Base-by-base conservation (phyloP, 2,113 vertebrate species). In the Rhinoptilus africanus region DNA sequence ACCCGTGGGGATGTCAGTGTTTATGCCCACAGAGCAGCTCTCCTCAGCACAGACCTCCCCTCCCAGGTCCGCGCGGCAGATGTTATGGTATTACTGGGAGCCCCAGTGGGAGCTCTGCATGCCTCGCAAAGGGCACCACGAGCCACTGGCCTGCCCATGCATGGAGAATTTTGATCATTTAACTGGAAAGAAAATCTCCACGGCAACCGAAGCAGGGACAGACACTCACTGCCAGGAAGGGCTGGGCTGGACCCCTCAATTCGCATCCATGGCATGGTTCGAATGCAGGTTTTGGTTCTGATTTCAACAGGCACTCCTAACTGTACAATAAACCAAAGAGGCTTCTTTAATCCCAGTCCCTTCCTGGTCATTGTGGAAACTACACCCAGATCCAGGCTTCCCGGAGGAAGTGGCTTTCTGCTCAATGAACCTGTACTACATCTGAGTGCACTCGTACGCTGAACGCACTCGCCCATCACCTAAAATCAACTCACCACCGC, bases 181-280 rank as follows among this genome's bases (percentile, higher is more conserved):
- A 93, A 76, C 22, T 76, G 39, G 73, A 92, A 87, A 43, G 24
- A 94, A 93, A 91, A 69, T 89, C 84, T 91, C 92, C 62, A 95
- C 43, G 37, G 77, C 53, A 95, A 91, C 88, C 59, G 50, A 92
- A 69, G 21, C 34, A 34, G 18, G 37, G 64, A 92, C 48, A 77
- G 24, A 50, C 23, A 8, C 32, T 71, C 23, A 41, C 47, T 89
- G n/a, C 26, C 37, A 73, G 43, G 28, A 60, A 81, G 34, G 35
- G n/a, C 10, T 21, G 13, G 39, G 41, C 18, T 78, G 59, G 22
- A 87, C 48, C 57, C 22, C 37, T 67, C 7, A 3, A 39, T 68
- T 75, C 0, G 0, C 34, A 77, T 3, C 18, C 39, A 24, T 34
- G 32, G 19, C 35, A 57, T 12, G 6, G n/a, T 62, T 85, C 22